phyloP scores from a whole-genome alignment of 2,113 vertebrate genomes.

The Narcine bancroftii region DNA sequence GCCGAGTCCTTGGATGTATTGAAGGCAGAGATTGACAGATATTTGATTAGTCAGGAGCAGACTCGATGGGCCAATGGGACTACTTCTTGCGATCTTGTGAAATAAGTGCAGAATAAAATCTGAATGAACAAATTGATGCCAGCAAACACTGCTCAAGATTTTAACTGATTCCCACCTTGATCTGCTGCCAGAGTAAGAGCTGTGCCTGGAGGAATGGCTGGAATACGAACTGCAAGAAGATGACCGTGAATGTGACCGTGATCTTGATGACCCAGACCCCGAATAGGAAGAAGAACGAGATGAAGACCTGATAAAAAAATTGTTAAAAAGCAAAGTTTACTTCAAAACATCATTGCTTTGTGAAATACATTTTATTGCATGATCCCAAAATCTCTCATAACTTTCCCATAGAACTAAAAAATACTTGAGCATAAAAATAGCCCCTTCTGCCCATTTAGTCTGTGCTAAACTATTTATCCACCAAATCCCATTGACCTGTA shows the following conservation, averaged over 20 bases:
- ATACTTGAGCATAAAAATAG: no score
- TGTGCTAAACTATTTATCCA: no score
- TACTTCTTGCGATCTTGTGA: neutral
- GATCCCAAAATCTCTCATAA: neutral
- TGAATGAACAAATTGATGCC: neutral
- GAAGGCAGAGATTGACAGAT: no score
- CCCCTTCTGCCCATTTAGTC: no score
- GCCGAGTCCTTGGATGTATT: no score
- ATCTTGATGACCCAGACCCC: constrained; percentile 75
- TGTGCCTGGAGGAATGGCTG: constrained; percentile 85
- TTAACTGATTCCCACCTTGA: constrained; percentile 63
- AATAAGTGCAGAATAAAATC: neutral
- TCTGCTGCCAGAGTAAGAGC: constrained; percentile 88
- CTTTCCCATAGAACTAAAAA: no score
- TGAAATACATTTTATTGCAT: neutral
- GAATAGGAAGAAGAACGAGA: constrained; percentile 89
- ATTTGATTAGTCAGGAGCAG: no score
- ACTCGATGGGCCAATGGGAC: no score
- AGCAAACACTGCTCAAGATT: neutral
- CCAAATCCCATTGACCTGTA: no score
- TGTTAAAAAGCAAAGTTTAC: neutral
- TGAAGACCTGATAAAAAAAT: constrained; percentile 68
- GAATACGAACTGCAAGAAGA: constrained; percentile 92
- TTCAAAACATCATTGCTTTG: neutral
- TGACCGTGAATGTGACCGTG: constrained; percentile 64